Base-by-base conservation (phyloP, 2,888 invertebrate genomes). In the Epicampocera succincta region DNA sequence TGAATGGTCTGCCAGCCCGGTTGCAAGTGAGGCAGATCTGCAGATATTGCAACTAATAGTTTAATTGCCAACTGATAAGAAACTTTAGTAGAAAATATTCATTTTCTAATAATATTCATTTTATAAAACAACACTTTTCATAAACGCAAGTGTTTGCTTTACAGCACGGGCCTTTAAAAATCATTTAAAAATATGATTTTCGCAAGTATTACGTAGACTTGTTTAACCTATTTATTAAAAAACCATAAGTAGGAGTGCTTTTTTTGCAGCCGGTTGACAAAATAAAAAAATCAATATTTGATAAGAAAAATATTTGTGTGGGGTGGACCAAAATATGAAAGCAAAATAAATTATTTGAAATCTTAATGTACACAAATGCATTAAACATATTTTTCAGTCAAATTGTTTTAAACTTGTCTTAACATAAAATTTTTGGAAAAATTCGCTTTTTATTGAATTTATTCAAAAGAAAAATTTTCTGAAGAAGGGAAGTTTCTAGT, bases 31-130 rank as follows among this genome's bases (percentile, higher is more conserved):
- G 29, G 13, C 40, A 50, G 19, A 60, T 75, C 4, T 15, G 11
- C 12, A 65, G 50, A 69, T 66, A 66, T 66, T 42, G 42, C 68
- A 76, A 50, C 68, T 81, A 76, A 81, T 76, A 81, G 68, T 81
- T 73, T 76, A 76, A 81, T 81, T 81, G 76, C 33, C 40, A 54
- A 50, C 61, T 73, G 80, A 73, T 81, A 76, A 76, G 56, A 76
- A 29, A 54, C 15, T 33, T 11, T 1, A 19, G 3, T 21, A 29
- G 13, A 13, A 25, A 25, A 13, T 13, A 15, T 19, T 25, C 13
- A 29, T 33, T 54, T 42, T 1, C 2, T 1, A 12, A 48, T 1
- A 58, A 29, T 38, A 48, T n/a, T 40, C n/a, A n/a, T 40, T 33
- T 17, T n/a, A 19, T 9, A 60, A 60, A 42, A 15, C 12, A 40